Evolutionary conservation across 2,888 invertebrate species (phyloP), one percentile per base, ranked within the genome.

Genomic region (Hypsopygia costalis): DNA sequence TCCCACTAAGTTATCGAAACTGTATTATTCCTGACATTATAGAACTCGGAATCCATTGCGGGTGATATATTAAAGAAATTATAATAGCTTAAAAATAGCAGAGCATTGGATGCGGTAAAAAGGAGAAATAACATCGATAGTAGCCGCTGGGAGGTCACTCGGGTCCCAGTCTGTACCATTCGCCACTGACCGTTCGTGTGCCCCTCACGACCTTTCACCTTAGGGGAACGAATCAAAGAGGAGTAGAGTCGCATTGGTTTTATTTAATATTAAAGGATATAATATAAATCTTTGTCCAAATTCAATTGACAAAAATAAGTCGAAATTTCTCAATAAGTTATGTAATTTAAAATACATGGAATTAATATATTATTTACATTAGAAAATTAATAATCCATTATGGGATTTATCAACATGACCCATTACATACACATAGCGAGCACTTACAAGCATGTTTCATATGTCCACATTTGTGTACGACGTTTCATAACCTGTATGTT

Each of bases 141-240:
- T 39, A 8, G 32, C 21, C 48, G 46, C 53, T 46, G 55, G 40
- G 42, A 40, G 47, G 51, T 49, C 47, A 41, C 47, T 52, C 52
- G 58, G 70, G 82, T 79, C 68, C 81, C 76, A 75, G 59, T 63
- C 69, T 52, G 86, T 86, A 78, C 85, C 85, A 83, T 74, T 78
- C 81, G 69, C 76, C 71, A 68, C 69, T 86, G 85, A 83, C 86
- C 85, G 82, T 25, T 68, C 78, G 75, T 73, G 73, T 76, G 77
- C 82, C 80, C 25, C 80, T 71, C 58, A 67, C 74, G 79, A 83
- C 82, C 82, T 87, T 85, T 85, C 78, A 85, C 81, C 82, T 81
- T 70, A 76, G 81, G 83, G 81, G 75, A 71, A 55, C 40, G 59
- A 51, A 73, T 62, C 68, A 37, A 9, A 31, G 22, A 30, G n/a